Base-by-base conservation (phyloP, 2,888 invertebrate genomes). In the Ommatoiulus sabulosus region DNA sequence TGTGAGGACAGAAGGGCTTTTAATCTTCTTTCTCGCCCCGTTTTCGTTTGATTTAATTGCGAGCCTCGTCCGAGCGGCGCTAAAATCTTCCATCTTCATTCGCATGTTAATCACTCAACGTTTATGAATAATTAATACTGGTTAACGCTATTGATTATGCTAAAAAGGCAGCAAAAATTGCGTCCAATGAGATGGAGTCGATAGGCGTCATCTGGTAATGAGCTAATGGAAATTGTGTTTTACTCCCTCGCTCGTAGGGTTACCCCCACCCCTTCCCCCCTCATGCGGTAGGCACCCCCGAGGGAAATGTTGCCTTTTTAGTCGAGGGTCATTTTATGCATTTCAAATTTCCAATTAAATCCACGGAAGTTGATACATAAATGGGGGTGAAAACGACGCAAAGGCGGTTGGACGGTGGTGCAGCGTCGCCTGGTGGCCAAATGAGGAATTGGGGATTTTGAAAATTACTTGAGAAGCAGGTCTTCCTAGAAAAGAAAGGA, bases 61-160 rank as follows among this genome's bases (percentile, higher is more conserved):
- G 52, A n/a, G n/a, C n/a, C n/a, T n/a, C 52, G 15, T 52, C 8
- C 8, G 15, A 52, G 52, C 52, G 72, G n/a, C 72, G 72, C 72
- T 72, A 24, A 72, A 72, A 72, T 63, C 72, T 20, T 72, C 72
- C 72, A 72, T 20, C 20, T 20, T 72, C 20, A 72, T 20, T 72
- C 72, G 20, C 24, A 12, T n/a, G 72, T 20, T 72, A 72, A 72
- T 72, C 72, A 72, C 72, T 72, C 72, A 20, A 7, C 72, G 72
- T 72, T 72, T 72, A 20, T 72, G 72, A 72, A 72, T 72, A 72
- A 72, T 72, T 72, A 72, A 72, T 72, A 20, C 72, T 72, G 72
- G 72, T 72, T 72, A 72, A 72, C 72, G 72, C 72, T 72, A 72
- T 72, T 20, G 72, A 72, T 72, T 72, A 72, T 72, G 72, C 72